Percentiles rank a stretch among this genome's conserved stretches.
Evolutionary conservation across 2,113 vertebrate genomes (phyloP).

Genomic region (Phylloscopus trochilus): DNA sequence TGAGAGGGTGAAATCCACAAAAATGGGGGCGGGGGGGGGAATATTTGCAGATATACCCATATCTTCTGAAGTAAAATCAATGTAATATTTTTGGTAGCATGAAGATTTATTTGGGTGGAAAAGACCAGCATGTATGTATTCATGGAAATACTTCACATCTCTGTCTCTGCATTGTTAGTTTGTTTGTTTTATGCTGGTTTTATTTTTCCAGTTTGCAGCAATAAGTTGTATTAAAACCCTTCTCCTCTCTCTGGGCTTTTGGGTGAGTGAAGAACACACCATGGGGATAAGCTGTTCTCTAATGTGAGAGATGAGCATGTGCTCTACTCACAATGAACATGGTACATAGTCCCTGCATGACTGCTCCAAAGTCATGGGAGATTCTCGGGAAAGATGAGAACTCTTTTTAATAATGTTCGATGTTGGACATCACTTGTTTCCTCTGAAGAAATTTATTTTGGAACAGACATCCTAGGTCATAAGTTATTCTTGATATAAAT

Average conservation of each 20-base stretch:
- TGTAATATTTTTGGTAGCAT: background rate
- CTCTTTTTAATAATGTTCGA: background rate
- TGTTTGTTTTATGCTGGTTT: background rate
- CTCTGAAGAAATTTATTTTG: background rate
- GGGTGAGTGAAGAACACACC: background rate
- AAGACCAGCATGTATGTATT: background rate
- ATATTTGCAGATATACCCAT: constrained; percentile 26
- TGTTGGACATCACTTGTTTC: background rate
- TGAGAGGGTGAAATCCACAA: constrained; percentile 58
- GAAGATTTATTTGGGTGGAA: constrained; percentile 6
- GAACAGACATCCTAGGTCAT: background rate
- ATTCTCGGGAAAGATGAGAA: background rate
- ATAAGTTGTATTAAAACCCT: background rate
- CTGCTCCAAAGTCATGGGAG: background rate
- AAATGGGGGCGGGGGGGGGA: background rate
- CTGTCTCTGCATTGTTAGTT: background rate
- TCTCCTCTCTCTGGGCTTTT: background rate
- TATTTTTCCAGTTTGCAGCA: background rate
- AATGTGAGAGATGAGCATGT: background rate
- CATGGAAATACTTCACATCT: background rate
- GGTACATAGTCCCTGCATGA: background rate
- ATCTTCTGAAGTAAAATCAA: constrained; percentile 53
- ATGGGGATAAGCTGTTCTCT: background rate
- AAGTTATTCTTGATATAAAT: background rate
- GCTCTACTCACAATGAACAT: background rate